Conservation (phyloP, 2,888 invertebrate species). For the Podabrus alpinus region DNA sequence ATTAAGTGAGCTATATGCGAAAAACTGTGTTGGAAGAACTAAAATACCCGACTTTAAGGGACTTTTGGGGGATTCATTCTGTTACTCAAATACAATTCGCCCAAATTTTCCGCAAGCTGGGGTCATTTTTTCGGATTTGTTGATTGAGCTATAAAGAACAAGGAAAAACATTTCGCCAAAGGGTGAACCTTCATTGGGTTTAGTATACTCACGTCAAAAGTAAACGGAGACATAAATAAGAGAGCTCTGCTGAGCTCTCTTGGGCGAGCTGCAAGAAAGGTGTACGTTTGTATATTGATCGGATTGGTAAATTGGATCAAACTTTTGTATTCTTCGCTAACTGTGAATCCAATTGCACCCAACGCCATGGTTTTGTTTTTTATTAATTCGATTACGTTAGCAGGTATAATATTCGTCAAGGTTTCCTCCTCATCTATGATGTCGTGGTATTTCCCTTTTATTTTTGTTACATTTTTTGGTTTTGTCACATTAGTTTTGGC, state of each 20-base stretch:
- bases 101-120: no score
- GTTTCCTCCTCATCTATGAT: constrained; percentile 35
- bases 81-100: no score
- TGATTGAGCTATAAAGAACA: no score
- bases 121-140: no score
- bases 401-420: constrained; percentile 47
- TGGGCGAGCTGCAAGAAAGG: constrained; percentile 79
- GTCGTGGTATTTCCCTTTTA: constrained; percentile 34
- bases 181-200: no score
- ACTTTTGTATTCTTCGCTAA: constrained; percentile 57
- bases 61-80: no score
- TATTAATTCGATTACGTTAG: constrained; percentile 58
- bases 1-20: no score
- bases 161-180: no score
- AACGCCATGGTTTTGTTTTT: constrained; percentile 59
- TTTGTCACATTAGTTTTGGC: constrained; percentile 30
- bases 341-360: constrained; percentile 65
- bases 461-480: not conserved
- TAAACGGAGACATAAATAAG: constrained; percentile 83
- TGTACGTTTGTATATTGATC: constrained; percentile 78
- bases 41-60: no score
- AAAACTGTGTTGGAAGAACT: no score
- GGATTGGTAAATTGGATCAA: constrained; percentile 78
- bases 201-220: constrained; percentile 62
- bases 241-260: constrained; percentile 80